A percentile compares a stretch with the other conserved stretches of the same genome.
Evolutionary conservation across 2,113 vertebrate species (phyloP).

Genomic region (Rattus rattus): DNA sequence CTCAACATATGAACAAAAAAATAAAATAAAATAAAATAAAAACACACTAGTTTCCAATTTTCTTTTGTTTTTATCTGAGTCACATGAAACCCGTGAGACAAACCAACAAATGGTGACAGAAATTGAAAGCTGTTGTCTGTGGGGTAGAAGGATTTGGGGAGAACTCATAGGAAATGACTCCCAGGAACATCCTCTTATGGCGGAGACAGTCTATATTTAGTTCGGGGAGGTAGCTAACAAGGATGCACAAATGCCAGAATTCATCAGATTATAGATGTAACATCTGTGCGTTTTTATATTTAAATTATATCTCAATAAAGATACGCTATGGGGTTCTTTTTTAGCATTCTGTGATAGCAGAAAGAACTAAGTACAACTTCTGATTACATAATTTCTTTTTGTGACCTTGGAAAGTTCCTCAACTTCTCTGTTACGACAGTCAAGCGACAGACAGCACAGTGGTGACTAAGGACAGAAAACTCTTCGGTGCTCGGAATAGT

Average conservation of each 20-base stretch:
- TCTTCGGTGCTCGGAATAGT: neutral
- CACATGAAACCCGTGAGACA: neutral
- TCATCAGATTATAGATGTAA: neutral
- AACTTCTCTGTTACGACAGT: neutral
- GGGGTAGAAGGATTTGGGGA: neutral
- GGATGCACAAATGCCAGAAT: neutral
- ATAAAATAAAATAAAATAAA: neutral
- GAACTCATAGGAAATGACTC: neutral
- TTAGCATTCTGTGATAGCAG: neutral
- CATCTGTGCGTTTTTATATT: neutral
- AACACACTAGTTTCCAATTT: neutral
- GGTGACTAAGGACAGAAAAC: neutral
- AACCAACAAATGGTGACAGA: neutral
- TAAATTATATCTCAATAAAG: conserved; percentile 21
- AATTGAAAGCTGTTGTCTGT: neutral
- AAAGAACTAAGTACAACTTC: conserved; percentile 12
- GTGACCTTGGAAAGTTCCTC: neutral
- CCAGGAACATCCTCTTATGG: neutral
- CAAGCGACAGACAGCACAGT: neutral
- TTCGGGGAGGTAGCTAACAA: neutral
- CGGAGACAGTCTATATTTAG: neutral
- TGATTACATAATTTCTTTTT: neutral
- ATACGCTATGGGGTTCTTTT: neutral
- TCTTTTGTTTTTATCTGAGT: neutral
- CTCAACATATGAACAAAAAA: neutral